phyloP scores from a whole-genome alignment of 2,113 vertebrate genomes.

The Pangasianodon hypophthalmus region DNA sequence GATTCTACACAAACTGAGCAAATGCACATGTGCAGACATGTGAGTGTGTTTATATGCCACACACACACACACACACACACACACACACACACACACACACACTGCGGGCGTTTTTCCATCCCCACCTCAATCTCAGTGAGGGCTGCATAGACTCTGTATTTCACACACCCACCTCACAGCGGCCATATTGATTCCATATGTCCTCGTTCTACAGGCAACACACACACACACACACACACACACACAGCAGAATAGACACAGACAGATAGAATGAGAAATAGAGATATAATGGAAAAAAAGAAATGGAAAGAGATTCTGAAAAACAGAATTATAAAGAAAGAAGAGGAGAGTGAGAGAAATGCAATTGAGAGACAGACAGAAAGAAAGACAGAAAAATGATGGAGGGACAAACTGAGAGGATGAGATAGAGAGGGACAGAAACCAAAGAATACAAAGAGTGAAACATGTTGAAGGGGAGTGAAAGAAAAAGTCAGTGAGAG shows the following conservation, averaged over 20 bases:
- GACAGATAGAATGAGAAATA: background rate
- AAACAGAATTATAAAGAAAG: background rate
- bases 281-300: background rate
- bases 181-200: background rate
- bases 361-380: background rate
- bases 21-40: background rate
- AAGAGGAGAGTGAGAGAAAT: background rate
- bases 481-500: background rate
- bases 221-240: background rate
- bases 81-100: background rate
- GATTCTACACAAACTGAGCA: background rate
- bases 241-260: background rate
- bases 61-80: conserved; percentile 14
- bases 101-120: background rate
- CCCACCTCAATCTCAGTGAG: background rate
- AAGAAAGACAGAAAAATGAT: background rate
- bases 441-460: background rate
- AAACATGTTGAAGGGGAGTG: background rate
- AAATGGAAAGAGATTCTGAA: background rate
- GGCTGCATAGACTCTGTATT: background rate
- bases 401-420: background rate
- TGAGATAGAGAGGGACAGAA: background rate
- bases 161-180: background rate
- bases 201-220: background rate
- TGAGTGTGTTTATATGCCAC: background rate